phyloP scores from a whole-genome alignment of 2,797 vertebrate genomes.

The Limosa lapponica region DNA sequence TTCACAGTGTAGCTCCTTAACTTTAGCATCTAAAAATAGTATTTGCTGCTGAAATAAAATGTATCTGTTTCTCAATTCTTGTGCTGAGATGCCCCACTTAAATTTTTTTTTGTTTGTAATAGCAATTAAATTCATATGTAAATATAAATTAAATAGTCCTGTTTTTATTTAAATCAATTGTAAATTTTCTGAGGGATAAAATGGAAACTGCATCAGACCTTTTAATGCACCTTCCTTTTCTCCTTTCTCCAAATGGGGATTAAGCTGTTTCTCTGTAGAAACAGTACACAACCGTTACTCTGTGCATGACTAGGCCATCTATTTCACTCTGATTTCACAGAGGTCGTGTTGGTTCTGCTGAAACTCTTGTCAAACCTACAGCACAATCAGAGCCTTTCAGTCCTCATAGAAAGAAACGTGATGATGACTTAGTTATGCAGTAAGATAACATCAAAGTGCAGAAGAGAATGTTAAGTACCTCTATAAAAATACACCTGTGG shows the following conservation, averaged over 20 bases:
- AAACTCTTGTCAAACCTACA: not conserved
- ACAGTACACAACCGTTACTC: not conserved
- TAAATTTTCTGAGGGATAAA: not conserved
- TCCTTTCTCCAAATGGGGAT: not conserved
- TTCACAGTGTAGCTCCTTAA: not conserved
- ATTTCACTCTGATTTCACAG: constrained; percentile 2
- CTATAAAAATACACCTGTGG: constrained; percentile 21
- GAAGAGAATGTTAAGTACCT: constrained; percentile 13
- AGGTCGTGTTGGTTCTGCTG: not conserved
- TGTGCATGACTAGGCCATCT: not conserved
- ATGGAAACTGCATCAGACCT: not conserved
- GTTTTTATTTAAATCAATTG: not conserved
- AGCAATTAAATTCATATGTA: not conserved
- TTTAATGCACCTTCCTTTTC: not conserved
- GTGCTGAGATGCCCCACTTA: not conserved
- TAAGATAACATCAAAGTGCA: constrained; percentile 41
- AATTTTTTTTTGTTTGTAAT: not conserved
- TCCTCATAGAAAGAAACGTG: not conserved
- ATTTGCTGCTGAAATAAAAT: constrained; percentile 39
- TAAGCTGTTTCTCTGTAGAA: not conserved
- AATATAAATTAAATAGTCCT: constrained; percentile 2
- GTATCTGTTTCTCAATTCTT: not conserved
- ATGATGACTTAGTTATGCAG: not conserved
- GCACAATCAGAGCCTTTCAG: not conserved
- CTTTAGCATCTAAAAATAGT: not conserved